A percentile compares a stretch with the other conserved stretches of the same genome.
These are phyloP conservation scores for Mechanitis mazaeus DNA, from an alignment of 2,888 invertebrate genomes.

Conservation along the genomic window DNA sequence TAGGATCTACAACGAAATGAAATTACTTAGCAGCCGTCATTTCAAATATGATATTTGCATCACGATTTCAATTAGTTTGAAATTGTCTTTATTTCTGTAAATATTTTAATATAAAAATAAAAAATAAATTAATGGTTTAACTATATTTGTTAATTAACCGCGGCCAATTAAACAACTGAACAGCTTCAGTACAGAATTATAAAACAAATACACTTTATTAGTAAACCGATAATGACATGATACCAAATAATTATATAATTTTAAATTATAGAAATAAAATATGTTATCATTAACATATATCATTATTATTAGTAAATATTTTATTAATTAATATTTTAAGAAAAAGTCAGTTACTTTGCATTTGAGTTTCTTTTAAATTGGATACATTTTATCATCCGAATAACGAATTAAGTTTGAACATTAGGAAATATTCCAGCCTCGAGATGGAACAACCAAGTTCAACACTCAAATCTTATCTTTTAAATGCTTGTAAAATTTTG, in stretches of 20 bases:
- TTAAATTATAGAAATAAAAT: too few relatives aligned
- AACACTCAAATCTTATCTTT: constrained; percentile 70
- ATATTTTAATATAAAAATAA: too few relatives aligned
- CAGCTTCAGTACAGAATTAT: too few relatives aligned
- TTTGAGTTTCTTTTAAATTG: constrained; percentile 32
- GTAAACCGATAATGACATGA: too few relatives aligned
- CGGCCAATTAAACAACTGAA: too few relatives aligned
- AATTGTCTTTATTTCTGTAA: too few relatives aligned
- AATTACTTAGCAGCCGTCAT: constrained; percentile 68
- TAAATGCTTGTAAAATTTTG: constrained; percentile 71
- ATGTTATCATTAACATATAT: neutral
- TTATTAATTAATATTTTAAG: neutral
- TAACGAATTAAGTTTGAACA: constrained; percentile 40
- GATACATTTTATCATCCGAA: constrained; percentile 39
- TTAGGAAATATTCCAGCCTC: constrained; percentile 44
- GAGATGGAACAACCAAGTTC: constrained; percentile 58
- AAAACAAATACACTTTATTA: too few relatives aligned
- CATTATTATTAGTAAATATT: neutral
- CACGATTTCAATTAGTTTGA: constrained; percentile 50
- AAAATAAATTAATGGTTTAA: constrained; percentile 1
- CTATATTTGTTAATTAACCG: too few relatives aligned
- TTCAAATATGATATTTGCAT: constrained; percentile 71
- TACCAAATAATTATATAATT: too few relatives aligned
- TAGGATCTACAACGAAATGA: constrained; percentile 67
- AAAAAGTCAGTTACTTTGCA: neutral